Percentiles rank a stretch among this genome's conserved stretches.
phyloP scores from a whole-genome alignment of 2,113 vertebrate species.

The Cephalopterus ornatus region DNA sequence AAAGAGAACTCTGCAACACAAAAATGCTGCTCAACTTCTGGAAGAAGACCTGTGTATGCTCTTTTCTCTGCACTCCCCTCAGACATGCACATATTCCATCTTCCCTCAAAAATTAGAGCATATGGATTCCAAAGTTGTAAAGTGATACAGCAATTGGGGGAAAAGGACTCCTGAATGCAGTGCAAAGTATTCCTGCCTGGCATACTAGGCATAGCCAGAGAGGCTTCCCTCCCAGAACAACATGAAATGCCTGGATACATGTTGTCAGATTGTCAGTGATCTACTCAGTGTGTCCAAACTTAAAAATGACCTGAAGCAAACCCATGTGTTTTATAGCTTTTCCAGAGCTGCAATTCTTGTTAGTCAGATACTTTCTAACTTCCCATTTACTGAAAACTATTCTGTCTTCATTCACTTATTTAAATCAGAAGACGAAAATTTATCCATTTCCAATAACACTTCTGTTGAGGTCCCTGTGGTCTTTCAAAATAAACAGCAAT shows the following conservation, averaged over 20 bases:
- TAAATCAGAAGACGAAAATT: neutral
- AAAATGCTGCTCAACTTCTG: neutral
- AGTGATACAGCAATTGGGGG: neutral
- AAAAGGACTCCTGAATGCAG: neutral
- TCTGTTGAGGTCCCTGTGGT: neutral
- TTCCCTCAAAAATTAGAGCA: neutral
- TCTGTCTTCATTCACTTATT: neutral
- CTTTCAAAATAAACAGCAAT: neutral
- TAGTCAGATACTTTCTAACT: neutral
- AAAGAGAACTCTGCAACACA: neutral
- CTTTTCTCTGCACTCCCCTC: neutral
- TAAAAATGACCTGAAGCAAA: neutral
- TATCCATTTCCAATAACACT: neutral
- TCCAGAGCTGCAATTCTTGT: neutral
- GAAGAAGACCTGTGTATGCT: neutral
- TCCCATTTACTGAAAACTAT: neutral
- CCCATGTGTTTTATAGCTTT: neutral
- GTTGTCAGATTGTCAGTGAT: neutral
- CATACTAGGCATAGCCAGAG: neutral
- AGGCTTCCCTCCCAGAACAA: neutral
- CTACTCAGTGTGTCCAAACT: neutral
- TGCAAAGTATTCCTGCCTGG: neutral
- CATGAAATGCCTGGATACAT: rapidly evolving
- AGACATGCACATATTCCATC: neutral
- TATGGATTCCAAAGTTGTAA: neutral